Percentiles rank a stretch among this genome's conserved stretches.
phyloP scores from a whole-genome alignment of 2,888 invertebrate species.

The Protonemura montana region DNA sequence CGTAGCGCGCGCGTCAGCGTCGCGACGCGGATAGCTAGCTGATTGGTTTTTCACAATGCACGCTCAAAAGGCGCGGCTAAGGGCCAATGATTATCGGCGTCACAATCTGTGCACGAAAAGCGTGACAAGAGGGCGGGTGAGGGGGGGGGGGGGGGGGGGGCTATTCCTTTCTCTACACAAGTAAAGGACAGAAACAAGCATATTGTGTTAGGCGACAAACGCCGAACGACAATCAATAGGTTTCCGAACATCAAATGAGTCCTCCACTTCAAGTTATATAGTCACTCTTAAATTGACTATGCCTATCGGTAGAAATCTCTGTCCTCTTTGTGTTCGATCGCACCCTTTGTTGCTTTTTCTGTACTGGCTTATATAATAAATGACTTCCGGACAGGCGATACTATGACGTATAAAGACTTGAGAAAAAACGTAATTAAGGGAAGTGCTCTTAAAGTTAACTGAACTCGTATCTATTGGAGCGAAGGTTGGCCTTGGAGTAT shows the following conservation, averaged over 20 bases:
- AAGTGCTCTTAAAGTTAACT: too few species aligned
- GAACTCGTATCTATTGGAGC: too few species aligned
- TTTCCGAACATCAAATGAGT: slow-evolving; percentile 12
- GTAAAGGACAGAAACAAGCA: neutral
- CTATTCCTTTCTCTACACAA: neutral
- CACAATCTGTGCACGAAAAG: neutral
- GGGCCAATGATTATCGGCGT: neutral
- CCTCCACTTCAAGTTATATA: neutral
- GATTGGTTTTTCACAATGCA: neutral
- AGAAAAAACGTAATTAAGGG: neutral
- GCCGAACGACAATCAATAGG: neutral
- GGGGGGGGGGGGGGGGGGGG: neutral
- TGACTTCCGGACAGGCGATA: neutral
- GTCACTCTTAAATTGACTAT: neutral
- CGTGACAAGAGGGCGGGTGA: neutral
- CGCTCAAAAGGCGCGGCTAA: neutral
- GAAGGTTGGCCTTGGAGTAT: neutral
- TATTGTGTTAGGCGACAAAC: neutral
- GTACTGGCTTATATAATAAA: neutral
- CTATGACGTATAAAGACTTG: neutral
- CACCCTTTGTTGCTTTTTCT: neutral
- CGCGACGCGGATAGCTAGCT: neutral
- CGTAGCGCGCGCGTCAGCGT: neutral
- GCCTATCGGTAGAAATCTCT: neutral
- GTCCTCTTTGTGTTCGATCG: neutral